phyloP scores from a whole-genome alignment of 2,113 vertebrate species.

The Rhinoptilus africanus region DNA sequence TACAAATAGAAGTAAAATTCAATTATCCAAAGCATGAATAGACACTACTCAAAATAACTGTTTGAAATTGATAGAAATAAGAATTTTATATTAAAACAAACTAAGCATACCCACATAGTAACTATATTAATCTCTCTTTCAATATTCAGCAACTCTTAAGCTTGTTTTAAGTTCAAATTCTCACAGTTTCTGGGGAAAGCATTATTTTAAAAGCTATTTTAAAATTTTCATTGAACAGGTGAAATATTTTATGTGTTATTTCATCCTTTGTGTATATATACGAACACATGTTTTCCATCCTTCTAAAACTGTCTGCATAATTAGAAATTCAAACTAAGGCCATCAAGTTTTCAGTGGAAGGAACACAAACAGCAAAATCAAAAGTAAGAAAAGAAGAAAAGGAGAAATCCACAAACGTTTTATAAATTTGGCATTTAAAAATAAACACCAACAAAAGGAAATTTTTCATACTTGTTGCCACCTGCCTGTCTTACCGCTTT shows the following conservation, averaged over 20 bases:
- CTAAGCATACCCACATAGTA: neutral
- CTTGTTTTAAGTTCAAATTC: neutral
- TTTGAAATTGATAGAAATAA: neutral
- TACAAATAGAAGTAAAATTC: neutral
- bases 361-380: neutral
- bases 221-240: neutral
- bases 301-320: neutral
- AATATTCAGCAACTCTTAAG: neutral
- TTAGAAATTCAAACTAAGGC: neutral
- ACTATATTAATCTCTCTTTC: neutral
- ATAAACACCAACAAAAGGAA: neutral
- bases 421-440: neutral
- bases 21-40: neutral
- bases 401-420: neutral
- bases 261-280: neutral
- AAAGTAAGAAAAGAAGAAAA: neutral
- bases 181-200: neutral
- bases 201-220: neutral
- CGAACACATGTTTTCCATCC: neutral
- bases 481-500: conserved; percentile 73
- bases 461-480: conserved; percentile 62
- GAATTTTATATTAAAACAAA: neutral
- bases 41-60: neutral
- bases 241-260: neutral
- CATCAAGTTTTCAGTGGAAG: neutral